A percentile compares a stretch with the other conserved stretches of the same genome.
Conservation (phyloP, 2,888 invertebrate species). For the Himalopsyche anomala region DNA sequence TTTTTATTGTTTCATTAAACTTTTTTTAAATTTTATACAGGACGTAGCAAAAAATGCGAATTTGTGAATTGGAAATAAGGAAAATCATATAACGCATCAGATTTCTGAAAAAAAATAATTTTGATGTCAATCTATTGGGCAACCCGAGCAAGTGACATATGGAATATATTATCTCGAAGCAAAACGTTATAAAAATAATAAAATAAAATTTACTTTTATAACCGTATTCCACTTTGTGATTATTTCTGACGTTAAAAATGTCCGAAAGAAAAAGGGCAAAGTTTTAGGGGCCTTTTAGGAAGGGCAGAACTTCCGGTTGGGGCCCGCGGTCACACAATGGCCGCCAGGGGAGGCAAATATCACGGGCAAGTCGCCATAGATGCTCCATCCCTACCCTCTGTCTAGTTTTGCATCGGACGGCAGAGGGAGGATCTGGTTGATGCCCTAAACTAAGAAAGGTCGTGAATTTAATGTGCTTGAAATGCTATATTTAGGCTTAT, state of each 20-base stretch:
- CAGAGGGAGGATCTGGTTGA: constrained; percentile 31
- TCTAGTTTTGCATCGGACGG: constrained; percentile 30
- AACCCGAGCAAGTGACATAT: no score
- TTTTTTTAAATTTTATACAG: no score
- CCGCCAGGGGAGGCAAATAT: constrained; percentile 38
- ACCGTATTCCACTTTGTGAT: background rate
- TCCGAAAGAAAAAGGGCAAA: constrained; percentile 35
- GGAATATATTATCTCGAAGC: no score
- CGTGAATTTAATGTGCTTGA: background rate
- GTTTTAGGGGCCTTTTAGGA: constrained; percentile 35
- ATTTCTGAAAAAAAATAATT: no score
- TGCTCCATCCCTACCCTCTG: background rate
- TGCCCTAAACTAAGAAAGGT: constrained; percentile 25
- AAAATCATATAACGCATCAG: no score
- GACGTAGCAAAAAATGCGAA: no score
- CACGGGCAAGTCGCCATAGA: constrained; percentile 37
- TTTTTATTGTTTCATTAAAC: no score
- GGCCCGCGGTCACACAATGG: constrained; percentile 40
- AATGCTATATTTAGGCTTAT: background rate
- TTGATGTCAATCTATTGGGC: no score
- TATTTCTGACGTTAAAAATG: background rate
- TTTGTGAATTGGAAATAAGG: no score
- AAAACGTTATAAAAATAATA: no score
- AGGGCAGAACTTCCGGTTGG: constrained; percentile 27
- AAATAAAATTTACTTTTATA: no score